Evolutionary conservation across 2,797 vertebrate genomes (phyloP), one percentile per base, ranked within the genome.

Genomic region (Syngnathus acus): DNA sequence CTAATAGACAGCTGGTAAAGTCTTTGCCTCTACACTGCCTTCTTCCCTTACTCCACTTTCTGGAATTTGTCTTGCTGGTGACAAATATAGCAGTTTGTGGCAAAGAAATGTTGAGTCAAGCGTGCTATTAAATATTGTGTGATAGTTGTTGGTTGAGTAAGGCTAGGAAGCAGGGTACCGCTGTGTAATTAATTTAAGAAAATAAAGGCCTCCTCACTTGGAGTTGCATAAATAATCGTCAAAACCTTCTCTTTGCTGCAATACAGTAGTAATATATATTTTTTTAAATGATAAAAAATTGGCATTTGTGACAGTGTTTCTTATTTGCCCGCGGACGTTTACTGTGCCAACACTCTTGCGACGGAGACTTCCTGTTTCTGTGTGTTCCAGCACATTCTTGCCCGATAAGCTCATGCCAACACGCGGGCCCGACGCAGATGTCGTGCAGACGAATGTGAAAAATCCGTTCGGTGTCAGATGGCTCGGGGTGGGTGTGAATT

Each of bases 311-410:
- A 32, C 32, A 32, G 32, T 32, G 32, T 61, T 1, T 23, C 32
- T 39, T 5, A 5, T 43, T 63, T 55, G 67, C 55, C 62, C 48
- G 67, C 65, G 72, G 69, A 70, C 57, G 62, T 70, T 51, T 43
- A 59, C 59, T 63, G 47, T 42, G 19, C 3, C 47, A 65, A 62
- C 65, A 73, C 65, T 37, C 21, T 69, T 65, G 68, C 66, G 65
- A 73, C 69, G 66, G 61, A 83, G 79, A 82, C 83, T 90, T 91
- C 89, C 89, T 90, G 89, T 88, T 90, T 86, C 86, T 87, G 84
- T 75, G 71, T 78, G 85, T 87, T 87, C 80, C 72, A 71, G 79
- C 63, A 85, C 87, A 92, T 92, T 91, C 88, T 89, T 91, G 55
- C 68, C 77, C 42, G 72, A 80, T 87, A 83, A 87, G 84, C 77